Percentiles rank a stretch among this genome's conserved stretches.
Evolutionary conservation across 2,797 vertebrate species (phyloP).

Genomic region (Premnoplex brunnescens): DNA sequence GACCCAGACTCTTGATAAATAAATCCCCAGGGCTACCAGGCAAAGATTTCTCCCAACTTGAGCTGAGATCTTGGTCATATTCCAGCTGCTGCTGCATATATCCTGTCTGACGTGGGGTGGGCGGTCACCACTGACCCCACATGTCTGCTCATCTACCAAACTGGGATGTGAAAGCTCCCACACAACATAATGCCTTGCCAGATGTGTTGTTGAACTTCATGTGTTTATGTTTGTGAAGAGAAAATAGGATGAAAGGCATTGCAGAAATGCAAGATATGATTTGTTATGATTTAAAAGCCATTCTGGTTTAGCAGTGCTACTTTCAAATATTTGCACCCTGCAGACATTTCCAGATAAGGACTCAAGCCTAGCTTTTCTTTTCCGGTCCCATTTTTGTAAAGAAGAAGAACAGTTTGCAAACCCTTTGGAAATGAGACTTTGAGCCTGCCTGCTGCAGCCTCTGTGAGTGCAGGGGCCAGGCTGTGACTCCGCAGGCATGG

Average conservation of each 20-base stretch:
- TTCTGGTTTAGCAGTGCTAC: neutral
- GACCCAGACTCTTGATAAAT: neutral
- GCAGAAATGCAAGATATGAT: constrained; percentile 55
- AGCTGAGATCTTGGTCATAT: neutral
- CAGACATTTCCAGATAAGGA: constrained; percentile 22
- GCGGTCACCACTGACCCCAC: neutral
- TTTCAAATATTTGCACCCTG: constrained; percentile 46
- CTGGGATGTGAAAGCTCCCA: constrained; percentile 16
- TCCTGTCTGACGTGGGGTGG: fast-evolving
- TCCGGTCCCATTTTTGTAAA: neutral
- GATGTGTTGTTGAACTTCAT: constrained; percentile 47
- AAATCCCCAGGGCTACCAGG: neutral
- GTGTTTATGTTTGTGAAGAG: constrained; percentile 44
- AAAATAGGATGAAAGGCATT: constrained; percentile 46
- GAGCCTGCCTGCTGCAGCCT: neutral
- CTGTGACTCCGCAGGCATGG: neutral
- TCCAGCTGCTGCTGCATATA: neutral
- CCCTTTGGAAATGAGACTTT: neutral
- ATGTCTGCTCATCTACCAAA: neutral
- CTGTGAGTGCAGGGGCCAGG: neutral
- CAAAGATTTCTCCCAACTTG: neutral
- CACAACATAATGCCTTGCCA: neutral
- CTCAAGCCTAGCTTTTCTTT: neutral
- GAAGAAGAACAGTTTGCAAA: neutral
- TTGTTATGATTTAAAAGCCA: constrained; percentile 54